Conservation (phyloP, 2,113 vertebrate genomes). For the Corythaeola cristata region DNA sequence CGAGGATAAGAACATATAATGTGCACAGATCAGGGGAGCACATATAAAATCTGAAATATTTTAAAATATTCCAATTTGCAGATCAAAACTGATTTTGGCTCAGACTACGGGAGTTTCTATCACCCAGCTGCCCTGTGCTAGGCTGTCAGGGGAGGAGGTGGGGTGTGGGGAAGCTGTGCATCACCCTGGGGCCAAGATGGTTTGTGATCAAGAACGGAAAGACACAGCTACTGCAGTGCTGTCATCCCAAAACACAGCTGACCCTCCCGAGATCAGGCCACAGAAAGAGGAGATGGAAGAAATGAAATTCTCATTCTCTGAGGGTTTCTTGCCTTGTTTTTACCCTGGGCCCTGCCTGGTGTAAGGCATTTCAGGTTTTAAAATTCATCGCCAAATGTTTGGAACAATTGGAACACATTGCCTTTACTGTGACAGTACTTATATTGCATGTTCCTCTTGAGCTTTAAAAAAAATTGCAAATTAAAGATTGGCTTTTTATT, state of each 20-base stretch:
- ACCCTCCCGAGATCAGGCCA: not conserved
- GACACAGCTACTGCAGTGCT: not conserved
- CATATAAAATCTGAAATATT: not conserved
- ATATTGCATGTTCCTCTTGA: not conserved
- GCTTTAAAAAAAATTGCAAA: not conserved
- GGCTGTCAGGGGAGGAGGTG: not conserved
- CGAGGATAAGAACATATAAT: not conserved
- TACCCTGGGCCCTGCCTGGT: not conserved
- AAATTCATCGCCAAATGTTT: not conserved
- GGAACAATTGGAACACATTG: not conserved
- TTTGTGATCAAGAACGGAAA: not conserved
- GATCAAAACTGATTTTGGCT: not conserved
- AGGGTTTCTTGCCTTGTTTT: not conserved
- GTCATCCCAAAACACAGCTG: not conserved
- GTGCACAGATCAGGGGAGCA: fast-evolving
- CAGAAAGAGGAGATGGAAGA: not conserved
- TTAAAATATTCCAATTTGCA: not conserved
- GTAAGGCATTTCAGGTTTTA: not conserved
- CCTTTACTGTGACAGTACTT: not conserved
- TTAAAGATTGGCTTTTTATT: not conserved
- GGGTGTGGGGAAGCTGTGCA: not conserved
- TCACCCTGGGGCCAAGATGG: fast-evolving
- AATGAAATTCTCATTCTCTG: not conserved
- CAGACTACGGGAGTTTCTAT: not conserved
- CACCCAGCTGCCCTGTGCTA: not conserved